A percentile compares a stretch with the other conserved stretches of the same genome.
Conservation (phyloP, 2,797 vertebrate species). For the Coregonus suidteri region DNA sequence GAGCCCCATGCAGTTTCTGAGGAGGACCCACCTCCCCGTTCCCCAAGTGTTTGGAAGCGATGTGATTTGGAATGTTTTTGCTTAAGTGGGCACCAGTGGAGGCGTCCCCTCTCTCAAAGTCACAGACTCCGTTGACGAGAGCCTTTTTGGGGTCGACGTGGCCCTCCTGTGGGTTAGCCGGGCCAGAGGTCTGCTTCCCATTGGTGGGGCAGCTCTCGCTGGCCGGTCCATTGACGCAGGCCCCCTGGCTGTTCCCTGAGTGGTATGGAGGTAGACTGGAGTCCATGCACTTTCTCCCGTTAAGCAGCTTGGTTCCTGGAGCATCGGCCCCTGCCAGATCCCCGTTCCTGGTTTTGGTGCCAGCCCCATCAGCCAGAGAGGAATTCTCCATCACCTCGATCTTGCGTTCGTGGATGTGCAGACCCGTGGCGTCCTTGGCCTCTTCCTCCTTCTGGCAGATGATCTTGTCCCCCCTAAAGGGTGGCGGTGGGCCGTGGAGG, state of each 20-base stretch:
- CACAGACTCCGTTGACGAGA: constrained; percentile 96
- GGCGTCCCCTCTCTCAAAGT: constrained; percentile 89
- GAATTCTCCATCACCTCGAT: constrained; percentile 99
- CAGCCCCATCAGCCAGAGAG: constrained; percentile 84
- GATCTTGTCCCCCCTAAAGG: constrained; percentile 97
- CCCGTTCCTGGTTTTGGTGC: constrained; percentile 91
- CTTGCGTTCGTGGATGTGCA: constrained; percentile 96
- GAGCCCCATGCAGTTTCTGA: constrained; percentile 80
- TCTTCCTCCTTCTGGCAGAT: constrained; percentile 99
- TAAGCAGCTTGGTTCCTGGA: constrained; percentile 89
- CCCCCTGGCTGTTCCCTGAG: constrained; percentile 98
- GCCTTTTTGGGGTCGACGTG: constrained; percentile 90
- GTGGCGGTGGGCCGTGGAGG: constrained; percentile 72
- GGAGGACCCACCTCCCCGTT: constrained; percentile 93
- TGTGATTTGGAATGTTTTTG: constrained; percentile 99
- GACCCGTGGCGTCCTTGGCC: constrained; percentile 97
- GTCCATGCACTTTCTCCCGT: constrained; percentile 95
- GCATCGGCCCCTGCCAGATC: constrained; percentile 83
- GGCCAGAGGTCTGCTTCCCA: constrained; percentile 56
- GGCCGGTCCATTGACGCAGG: constrained; percentile 90
- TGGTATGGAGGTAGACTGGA: constrained; percentile 98
- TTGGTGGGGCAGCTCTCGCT: constrained; percentile 84
- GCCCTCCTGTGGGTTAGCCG: constrained; percentile 76
- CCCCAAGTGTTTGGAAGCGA: constrained; percentile 99
- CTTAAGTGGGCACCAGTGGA: constrained; percentile 82